A percentile compares a stretch with the other conserved stretches of the same genome.
phyloP scores from a whole-genome alignment of 2,113 vertebrate species.

The Diphyllodes magnificus region DNA sequence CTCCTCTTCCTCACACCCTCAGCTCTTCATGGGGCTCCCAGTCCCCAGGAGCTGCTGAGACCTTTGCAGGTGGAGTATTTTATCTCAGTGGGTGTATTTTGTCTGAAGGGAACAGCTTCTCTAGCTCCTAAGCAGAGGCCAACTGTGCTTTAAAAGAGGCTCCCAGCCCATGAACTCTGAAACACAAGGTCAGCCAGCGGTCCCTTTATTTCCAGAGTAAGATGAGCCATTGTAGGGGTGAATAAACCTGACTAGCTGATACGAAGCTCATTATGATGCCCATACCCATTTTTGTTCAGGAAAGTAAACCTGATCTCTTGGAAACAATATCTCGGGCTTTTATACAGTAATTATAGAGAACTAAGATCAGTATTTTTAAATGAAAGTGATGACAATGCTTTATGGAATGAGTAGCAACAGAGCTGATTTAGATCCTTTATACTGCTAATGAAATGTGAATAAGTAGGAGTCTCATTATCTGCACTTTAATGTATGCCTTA shows the following conservation, averaged over 20 bases:
- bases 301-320: slow-evolving; percentile 57
- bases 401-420: slow-evolving; percentile 51
- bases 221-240: slow-evolving; percentile 26
- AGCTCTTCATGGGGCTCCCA: not conserved
- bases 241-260: slow-evolving; percentile 45
- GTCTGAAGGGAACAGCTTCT: not conserved
- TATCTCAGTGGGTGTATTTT: not conserved
- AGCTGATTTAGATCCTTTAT: slow-evolving; percentile 57
- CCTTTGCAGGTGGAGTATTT: not conserved
- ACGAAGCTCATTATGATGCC: slow-evolving; percentile 30
- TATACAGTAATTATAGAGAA: slow-evolving; percentile 53
- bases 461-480: slow-evolving; percentile 68
- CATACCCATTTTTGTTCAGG: slow-evolving; percentile 25
- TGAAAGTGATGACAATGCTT: slow-evolving; percentile 56
- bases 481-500: slow-evolving; percentile 39
- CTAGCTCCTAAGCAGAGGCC: not conserved
- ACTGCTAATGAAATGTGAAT: slow-evolving; percentile 60
- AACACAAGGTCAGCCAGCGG: slow-evolving; percentile 39
- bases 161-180: slow-evolving; percentile 1
- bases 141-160: not conserved
- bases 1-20: not conserved
- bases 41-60: not conserved
- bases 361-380: slow-evolving; percentile 37
- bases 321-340: slow-evolving; percentile 57
- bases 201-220: slow-evolving; percentile 49